These are phyloP conservation scores for Struthidea cinerea DNA, from an alignment of 2,113 vertebrate species.

Conservation along the genomic window DNA sequence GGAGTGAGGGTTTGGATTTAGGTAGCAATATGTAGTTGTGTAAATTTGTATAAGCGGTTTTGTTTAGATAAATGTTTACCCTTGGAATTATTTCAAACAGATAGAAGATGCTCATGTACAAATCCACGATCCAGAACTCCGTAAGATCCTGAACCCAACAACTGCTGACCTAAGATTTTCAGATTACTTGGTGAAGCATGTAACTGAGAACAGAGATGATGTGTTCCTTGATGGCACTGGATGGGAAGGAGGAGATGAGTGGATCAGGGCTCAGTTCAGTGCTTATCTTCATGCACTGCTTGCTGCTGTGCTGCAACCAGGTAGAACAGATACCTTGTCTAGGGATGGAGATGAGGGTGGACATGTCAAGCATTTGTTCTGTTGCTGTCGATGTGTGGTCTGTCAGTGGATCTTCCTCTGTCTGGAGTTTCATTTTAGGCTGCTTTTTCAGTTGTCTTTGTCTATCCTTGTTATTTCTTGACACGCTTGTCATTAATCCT, in stretches of 20 bases:
- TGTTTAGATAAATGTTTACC: neutral
- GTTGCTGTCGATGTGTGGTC: neutral
- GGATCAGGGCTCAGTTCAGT: constrained; percentile 95
- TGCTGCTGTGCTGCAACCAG: constrained; percentile 84
- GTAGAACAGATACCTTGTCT: constrained; percentile 51
- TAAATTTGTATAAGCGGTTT: neutral
- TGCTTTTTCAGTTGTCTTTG: neutral
- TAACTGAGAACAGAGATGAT: constrained; percentile 92
- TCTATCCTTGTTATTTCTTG: neutral
- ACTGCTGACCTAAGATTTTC: constrained; percentile 94
- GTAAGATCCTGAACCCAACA: constrained; percentile 85
- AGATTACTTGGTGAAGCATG: constrained; percentile 91
- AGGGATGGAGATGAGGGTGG: neutral
- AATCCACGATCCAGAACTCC: constrained; percentile 90
- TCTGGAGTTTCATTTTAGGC: neutral
- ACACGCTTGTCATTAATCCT: neutral
- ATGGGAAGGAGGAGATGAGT: constrained; percentile 97
- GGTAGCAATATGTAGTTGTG: neutral
- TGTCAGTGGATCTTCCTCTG: neutral
- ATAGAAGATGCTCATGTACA: constrained; percentile 89
- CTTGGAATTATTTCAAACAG: constrained; percentile 64
- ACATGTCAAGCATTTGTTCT: neutral
- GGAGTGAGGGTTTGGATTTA: neutral
- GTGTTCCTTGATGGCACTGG: constrained; percentile 96
- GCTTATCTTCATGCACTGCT: constrained; percentile 90